phyloP scores from a whole-genome alignment of 1,140 invertebrate species.

The Lysiphlebus fabarum region DNA sequence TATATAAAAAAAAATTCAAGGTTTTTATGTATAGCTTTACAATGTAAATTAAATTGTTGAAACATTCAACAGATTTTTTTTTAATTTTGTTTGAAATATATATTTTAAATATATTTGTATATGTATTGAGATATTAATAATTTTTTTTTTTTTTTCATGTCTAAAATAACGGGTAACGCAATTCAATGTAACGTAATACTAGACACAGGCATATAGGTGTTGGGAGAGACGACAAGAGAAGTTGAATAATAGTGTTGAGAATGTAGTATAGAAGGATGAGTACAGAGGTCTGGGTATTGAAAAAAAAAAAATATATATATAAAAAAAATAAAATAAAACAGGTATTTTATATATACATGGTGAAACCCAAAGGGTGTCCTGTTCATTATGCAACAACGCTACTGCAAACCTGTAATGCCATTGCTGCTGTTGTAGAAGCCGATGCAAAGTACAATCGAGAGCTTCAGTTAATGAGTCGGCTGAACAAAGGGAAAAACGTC shows the following conservation, averaged over 20 bases:
- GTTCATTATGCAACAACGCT: conserved; percentile 50
- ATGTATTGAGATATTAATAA: conserved; percentile 2
- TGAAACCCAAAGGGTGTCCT: conserved; percentile 36
- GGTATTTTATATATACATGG: conserved; percentile 1
- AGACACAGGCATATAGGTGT: conserved; percentile 41
- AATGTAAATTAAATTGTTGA: not conserved
- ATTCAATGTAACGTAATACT: conserved; percentile 47
- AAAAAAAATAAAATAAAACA: too few species aligned
- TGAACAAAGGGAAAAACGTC: conserved; percentile 50
- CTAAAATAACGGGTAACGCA: conserved; percentile 40
- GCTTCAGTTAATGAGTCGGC: conserved; percentile 47
- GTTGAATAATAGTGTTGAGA: conserved; percentile 23
- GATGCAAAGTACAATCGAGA: conserved; percentile 47
- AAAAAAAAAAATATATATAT: too few species aligned
- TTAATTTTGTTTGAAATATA: not conserved
- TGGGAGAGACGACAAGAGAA: conserved; percentile 16
- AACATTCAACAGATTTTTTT: conserved; percentile 5
- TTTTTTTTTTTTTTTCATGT: conserved; percentile 19
- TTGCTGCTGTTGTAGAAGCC: conserved; percentile 22
- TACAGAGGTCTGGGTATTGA: conserved; percentile 24
- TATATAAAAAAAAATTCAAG: too few species aligned
- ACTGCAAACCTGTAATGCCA: conserved; percentile 24
- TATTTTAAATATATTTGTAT: too few species aligned
- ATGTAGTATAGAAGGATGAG: conserved; percentile 26
- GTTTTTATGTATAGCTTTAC: too few species aligned